Evolutionary conservation across 1,140 invertebrate species (phyloP), one percentile per base, ranked within the genome.

Genomic region (Onthophagus taurus): DNA sequence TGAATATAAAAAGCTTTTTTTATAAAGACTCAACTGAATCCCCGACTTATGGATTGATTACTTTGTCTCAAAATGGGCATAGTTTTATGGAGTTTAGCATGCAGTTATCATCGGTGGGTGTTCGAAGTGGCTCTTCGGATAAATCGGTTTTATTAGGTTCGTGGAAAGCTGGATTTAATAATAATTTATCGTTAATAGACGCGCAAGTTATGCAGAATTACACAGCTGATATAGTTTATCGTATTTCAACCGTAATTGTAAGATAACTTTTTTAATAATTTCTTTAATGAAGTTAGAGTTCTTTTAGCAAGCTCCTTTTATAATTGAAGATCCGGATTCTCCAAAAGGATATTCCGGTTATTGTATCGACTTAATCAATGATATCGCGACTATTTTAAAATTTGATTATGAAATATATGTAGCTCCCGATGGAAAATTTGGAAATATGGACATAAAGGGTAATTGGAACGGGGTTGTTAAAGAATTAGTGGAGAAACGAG

Each of bases 141-240:
- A 78, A 78, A 67, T 74, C 65, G 55, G 70, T 52, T 48, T 59
- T 61, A 30, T 65, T 83, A 21, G 81, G 77, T n/a, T 73, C 69
- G 3, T 85, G 78, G 82, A 74, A 73, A 54, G 77, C 77, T 3
- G 80, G 80, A 36, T 72, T 84, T 11, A 68, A 72, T 26, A 77
- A 77, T 39, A 71, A 72, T 1, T 66, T 85, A n/a, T 35, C 11
- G 2, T 18, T 39, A 9, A 68, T 70, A 12, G 75, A 81, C 52
- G 70, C 74, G 6, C 66, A 74, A 31, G 72, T 72, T 13, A 78
- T 89, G 62, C 74, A 70, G 35, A 85, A 86, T 59, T 79, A 83
- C 36, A 81, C 81, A 0, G 84, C 86, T 2, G 75, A 84, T 52
- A 80, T 84, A 31, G 82, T 84, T 5, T 90, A 88, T 62, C 74